Conservation (phyloP, 2,888 invertebrate species). For the Furcula furcula region DNA sequence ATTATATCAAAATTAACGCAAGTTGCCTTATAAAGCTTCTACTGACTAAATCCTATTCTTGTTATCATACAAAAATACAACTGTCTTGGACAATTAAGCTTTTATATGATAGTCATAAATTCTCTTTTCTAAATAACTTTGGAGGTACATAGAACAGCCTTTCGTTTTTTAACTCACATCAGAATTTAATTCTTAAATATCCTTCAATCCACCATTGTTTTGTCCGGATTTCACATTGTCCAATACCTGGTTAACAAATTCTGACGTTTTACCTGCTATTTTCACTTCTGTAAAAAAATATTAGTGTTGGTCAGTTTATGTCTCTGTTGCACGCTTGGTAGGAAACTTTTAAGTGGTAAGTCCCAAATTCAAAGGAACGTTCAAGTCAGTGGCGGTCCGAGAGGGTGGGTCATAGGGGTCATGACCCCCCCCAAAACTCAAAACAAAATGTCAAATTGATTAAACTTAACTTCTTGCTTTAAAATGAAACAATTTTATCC, state of each 20-base stretch:
- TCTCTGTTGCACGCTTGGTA: too few relatives aligned
- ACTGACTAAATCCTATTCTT: conserved; percentile 59
- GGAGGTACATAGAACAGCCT: conserved; percentile 81
- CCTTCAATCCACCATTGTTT: conserved; percentile 89
- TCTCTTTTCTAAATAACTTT: conserved; percentile 73
- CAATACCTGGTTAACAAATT: conserved; percentile 95
- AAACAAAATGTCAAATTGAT: too few relatives aligned
- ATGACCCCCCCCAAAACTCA: too few relatives aligned
- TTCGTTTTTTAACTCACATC: conserved; percentile 65
- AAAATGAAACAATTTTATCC: too few relatives aligned
- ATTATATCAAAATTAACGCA: conserved; percentile 38
- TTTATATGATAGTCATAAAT: conserved; percentile 61
- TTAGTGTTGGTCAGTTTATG: too few relatives aligned
- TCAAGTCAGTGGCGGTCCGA: too few relatives aligned
- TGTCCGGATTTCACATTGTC: conserved; percentile 92
- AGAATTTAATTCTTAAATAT: conserved; percentile 75
- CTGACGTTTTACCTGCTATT: conserved; percentile 95
- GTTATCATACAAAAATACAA: conserved; percentile 72
- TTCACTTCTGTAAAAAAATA: conserved; percentile 85
- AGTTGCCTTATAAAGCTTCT: conserved; percentile 72
- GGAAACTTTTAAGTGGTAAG: too few relatives aligned
- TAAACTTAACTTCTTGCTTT: too few relatives aligned
- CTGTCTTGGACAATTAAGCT: conserved; percentile 72
- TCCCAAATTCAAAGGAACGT: too few relatives aligned
- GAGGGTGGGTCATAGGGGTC: too few relatives aligned